Conservation (phyloP, 2,113 vertebrate genomes). For the Cranoglanis bouderius region DNA sequence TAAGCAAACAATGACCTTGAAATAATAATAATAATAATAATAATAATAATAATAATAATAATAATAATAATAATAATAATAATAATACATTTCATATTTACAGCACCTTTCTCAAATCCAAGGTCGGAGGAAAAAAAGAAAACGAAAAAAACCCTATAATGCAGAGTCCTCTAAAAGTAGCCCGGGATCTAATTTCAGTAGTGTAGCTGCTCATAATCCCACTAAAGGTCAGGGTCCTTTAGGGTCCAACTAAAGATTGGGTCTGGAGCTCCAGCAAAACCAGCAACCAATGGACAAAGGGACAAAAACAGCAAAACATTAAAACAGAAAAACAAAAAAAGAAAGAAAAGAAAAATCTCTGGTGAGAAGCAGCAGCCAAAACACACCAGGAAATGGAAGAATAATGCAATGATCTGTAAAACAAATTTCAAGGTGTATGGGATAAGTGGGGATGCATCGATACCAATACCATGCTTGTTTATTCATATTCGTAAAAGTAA, state of each 20-base stretch:
- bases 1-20: constrained; percentile 20
- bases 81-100: not conserved
- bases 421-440: not conserved
- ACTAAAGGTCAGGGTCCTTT: no score
- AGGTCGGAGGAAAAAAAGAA: not conserved
- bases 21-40: not conserved
- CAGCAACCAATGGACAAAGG: not conserved
- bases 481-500: not conserved
- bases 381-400: not conserved
- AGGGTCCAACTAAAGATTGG: no score
- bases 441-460: not conserved
- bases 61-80: not conserved
- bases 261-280: not conserved
- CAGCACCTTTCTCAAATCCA: not conserved
- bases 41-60: not conserved
- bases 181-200: not conserved
- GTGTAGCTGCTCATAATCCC: not conserved
- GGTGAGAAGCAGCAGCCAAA: not conserved
- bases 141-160: no score
- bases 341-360: no score
- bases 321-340: not conserved
- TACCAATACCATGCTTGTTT: not conserved
- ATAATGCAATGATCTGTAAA: not conserved
- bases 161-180: not conserved
- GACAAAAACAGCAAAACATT: not conserved